Conservation (phyloP, 2,113 vertebrate species). For the Tapirus terrestris region DNA sequence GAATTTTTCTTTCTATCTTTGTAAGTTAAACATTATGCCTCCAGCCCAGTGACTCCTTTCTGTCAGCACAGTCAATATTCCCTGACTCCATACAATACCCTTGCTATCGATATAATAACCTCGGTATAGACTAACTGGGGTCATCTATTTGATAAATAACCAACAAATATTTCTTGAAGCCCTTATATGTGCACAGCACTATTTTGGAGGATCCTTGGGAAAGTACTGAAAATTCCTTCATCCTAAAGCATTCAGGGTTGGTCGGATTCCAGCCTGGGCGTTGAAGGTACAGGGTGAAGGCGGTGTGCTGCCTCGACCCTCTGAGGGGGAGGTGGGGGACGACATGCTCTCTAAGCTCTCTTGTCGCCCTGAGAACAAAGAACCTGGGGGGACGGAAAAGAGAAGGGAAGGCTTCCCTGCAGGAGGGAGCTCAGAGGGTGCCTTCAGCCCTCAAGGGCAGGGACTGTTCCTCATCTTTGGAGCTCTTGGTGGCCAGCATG, state of each 20-base stretch:
- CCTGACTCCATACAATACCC: neutral
- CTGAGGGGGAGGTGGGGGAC: neutral
- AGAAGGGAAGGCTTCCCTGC: neutral
- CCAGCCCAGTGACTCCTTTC: neutral
- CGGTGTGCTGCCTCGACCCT: rapidly evolving
- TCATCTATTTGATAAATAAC: neutral
- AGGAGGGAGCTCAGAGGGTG: too few species aligned
- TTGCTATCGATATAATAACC: neutral
- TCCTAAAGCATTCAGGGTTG: neutral
- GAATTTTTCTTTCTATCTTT: neutral
- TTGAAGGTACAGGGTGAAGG: neutral
- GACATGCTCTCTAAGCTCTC: too few species aligned
- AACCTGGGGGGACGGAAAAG: too few species aligned
- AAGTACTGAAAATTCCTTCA: rapidly evolving
- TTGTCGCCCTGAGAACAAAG: neutral
- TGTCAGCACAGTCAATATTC: too few species aligned
- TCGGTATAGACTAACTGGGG: neutral
- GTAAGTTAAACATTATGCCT: neutral
- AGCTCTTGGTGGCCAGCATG: neutral
- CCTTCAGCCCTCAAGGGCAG: neutral
- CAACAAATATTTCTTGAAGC: neutral
- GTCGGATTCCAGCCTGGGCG: neutral
- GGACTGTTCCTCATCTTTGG: neutral
- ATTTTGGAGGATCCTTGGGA: neutral
- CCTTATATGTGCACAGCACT: neutral